A percentile compares a stretch with the other conserved stretches of the same genome.
Conservation (phyloP, 2,797 vertebrate species). For the Potorous gilbertii region DNA sequence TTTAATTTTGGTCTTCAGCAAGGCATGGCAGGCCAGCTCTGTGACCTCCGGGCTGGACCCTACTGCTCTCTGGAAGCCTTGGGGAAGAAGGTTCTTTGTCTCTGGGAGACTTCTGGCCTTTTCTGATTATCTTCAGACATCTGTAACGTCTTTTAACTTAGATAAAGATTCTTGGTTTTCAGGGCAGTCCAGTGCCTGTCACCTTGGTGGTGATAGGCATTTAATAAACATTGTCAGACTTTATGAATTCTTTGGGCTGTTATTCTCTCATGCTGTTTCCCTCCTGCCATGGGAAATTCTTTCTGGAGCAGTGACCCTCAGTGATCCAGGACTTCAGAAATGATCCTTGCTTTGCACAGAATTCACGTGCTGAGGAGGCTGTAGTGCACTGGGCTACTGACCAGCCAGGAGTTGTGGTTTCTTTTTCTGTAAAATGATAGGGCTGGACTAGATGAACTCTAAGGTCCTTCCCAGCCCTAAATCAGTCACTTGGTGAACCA, state of each 20-base stretch:
- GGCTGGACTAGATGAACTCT: too few species aligned
- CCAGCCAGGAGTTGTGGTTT: too few species aligned
- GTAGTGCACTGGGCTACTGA: too few species aligned
- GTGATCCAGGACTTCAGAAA: neutral
- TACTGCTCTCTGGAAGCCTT: neutral
- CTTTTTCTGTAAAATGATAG: too few species aligned
- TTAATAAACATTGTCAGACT: neutral
- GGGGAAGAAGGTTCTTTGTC: neutral
- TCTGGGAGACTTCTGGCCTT: neutral
- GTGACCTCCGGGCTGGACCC: neutral
- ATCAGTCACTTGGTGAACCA: too few species aligned
- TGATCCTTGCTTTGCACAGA: too few species aligned
- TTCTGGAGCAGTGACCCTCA: neutral
- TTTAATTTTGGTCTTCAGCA: neutral
- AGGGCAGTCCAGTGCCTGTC: neutral
- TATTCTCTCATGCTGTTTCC: neutral
- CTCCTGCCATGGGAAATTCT: neutral
- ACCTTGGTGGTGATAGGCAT: neutral
- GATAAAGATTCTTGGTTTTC: conserved; percentile 48
- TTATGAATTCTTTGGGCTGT: neutral
- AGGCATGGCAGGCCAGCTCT: neutral
- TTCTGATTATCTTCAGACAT: neutral
- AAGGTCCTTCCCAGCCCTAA: too few species aligned
- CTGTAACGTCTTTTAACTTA: neutral
- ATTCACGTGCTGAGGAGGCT: too few species aligned